A percentile compares a stretch with the other conserved stretches of the same genome.
Evolutionary conservation across 2,113 vertebrate species (phyloP).

Genomic region (Cettia cetti): DNA sequence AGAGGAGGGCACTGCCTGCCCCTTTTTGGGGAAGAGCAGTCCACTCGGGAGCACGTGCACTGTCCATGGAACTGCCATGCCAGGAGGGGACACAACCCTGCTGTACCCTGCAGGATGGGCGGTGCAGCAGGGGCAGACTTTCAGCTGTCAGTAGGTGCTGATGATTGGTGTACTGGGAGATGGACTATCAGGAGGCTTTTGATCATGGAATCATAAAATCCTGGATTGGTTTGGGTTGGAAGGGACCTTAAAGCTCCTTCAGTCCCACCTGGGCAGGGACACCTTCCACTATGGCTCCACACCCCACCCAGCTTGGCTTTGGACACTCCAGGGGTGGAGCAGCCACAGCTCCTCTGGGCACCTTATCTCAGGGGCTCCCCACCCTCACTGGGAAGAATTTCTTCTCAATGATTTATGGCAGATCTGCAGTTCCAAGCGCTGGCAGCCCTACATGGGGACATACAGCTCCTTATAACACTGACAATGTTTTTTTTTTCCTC

Average conservation of each 20-base stretch:
- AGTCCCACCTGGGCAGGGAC: not conserved
- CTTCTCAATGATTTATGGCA: not conserved
- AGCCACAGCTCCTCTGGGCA: not conserved
- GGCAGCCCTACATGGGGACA: rapidly evolving
- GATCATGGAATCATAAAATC: not conserved
- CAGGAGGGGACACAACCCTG: not conserved
- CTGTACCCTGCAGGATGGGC: not conserved
- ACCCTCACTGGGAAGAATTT: not conserved
- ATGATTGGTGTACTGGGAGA: not conserved
- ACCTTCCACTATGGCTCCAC: not conserved
- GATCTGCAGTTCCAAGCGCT: not conserved
- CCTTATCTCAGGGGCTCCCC: not conserved
- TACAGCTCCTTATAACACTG: rapidly evolving
- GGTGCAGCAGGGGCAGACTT: not conserved
- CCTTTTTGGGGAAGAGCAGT: not conserved
- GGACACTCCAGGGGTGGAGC: not conserved
- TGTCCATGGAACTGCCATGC: not conserved
- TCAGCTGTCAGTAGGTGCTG: not conserved
- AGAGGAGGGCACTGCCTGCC: not conserved
- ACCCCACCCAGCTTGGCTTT: rapidly evolving
- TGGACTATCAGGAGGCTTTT: not conserved
- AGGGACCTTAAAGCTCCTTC: not conserved
- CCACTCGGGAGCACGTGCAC: too few species aligned
- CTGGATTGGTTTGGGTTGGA: not conserved
- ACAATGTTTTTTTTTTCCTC: not conserved